Conservation (phyloP, 2,797 vertebrate species). For the Myripristis murdjan region DNA sequence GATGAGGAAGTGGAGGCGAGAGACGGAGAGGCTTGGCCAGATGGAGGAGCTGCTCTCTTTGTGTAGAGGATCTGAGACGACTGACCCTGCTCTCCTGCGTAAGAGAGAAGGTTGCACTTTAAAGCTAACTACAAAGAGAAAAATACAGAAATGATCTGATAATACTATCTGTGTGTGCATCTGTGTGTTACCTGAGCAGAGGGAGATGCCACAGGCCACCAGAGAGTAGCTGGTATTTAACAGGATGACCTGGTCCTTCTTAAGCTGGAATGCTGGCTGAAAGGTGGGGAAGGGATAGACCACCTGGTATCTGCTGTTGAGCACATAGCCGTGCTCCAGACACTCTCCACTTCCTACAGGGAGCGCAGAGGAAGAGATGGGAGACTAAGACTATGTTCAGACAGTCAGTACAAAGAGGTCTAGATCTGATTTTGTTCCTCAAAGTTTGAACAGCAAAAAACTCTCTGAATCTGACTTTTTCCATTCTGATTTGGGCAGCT, state of each 20-base stretch:
- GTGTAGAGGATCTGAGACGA: slow-evolving; percentile 85
- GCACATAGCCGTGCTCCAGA: slow-evolving; percentile 92
- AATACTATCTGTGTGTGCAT: neutral
- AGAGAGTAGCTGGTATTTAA: slow-evolving; percentile 96
- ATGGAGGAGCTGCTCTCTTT: slow-evolving; percentile 70
- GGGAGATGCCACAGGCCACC: slow-evolving; percentile 93
- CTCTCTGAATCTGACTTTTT: too few species aligned
- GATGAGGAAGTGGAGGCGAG: slow-evolving; percentile 48
- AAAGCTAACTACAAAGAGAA: neutral
- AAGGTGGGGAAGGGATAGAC: slow-evolving; percentile 97
- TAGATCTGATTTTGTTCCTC: too few species aligned
- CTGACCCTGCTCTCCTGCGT: slow-evolving; percentile 74
- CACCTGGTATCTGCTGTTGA: slow-evolving; percentile 96
- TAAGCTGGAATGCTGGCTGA: slow-evolving; percentile 96
- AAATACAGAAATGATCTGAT: neutral
- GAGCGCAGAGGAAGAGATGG: slow-evolving; percentile 6
- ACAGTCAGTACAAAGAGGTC: too few species aligned
- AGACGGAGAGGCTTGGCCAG: slow-evolving; percentile 53
- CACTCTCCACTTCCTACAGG: slow-evolving; percentile 87
- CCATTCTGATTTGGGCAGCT: too few species aligned
- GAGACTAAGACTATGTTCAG: neutral
- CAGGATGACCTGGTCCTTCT: slow-evolving; percentile 95
- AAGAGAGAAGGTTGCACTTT: neutral
- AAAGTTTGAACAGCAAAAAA: too few species aligned
- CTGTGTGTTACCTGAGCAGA: slow-evolving; percentile 83